These are phyloP conservation scores for Heliocidaris erythrogramma DNA, from an alignment of 35 echinoderm and acorn worm genomes.

Conservation along the genomic window DNA sequence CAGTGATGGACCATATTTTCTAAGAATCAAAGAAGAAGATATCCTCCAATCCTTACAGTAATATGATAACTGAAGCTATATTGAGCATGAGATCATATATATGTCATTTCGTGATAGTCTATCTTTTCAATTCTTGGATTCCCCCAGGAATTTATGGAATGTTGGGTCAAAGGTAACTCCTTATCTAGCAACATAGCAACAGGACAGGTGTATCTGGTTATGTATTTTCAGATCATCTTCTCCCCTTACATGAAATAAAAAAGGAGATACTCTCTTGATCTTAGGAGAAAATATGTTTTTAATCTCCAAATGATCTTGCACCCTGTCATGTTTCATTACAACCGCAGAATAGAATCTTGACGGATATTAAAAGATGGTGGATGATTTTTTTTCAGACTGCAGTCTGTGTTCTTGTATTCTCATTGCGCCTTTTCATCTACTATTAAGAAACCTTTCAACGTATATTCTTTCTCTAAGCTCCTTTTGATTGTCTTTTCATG, in stretches of 20 bases:
- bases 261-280: background rate
- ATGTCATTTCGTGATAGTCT: background rate
- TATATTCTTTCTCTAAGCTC: too few relatives aligned
- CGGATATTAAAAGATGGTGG: background rate
- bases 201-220: background rate
- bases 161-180: background rate
- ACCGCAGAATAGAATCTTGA: background rate
- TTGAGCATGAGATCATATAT: background rate
- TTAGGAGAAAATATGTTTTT: background rate
- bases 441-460: background rate
- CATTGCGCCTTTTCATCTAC: background rate
- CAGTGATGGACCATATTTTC: background rate
- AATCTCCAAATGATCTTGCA: background rate
- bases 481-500: too few relatives aligned
- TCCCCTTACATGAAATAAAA: background rate
- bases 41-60: background rate
- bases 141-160: background rate
- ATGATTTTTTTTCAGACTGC: too few relatives aligned
- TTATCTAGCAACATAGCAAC: slow-evolving; percentile 17
- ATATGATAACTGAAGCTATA: background rate
- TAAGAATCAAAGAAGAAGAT: background rate
- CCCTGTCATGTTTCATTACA: background rate
- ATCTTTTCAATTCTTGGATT: background rate
- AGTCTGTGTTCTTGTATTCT: too few relatives aligned
- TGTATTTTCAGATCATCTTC: background rate